Evolutionary conservation across 2,888 invertebrate species (phyloP), one percentile per base, ranked within the genome.

Genomic region (Pomacea canaliculata): DNA sequence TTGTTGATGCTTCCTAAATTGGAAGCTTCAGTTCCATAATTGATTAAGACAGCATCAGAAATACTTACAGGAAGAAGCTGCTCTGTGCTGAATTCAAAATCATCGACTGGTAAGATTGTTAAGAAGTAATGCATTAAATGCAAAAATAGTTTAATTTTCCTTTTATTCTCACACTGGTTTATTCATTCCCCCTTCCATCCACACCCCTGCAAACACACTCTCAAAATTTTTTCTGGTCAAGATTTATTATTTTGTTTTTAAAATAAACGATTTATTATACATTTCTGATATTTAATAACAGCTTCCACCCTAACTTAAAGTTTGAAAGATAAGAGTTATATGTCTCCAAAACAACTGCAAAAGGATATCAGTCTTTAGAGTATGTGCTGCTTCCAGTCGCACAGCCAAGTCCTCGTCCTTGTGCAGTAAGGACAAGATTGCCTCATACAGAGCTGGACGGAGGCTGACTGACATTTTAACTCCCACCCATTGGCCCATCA

Each of bases 31-130:
- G 51, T 56, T 7, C 10, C 27, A 19, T 18, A 63, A 27, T 1
- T 9, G 5, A 7, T 63, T 5, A 7, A 23, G 19, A 63, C 12
- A 63, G 19, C 59, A 1, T 56, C 67, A 27, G 48, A 37, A 70
- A n/a, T 81, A 88, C 90, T 90, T 85, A 91, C 91, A 59, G 96
- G 96, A 80, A 94, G 92, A 90, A 98, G 97, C 88, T 95, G 94
- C 80, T 96, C 95, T 0, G 94, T 93, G 86, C 95, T 94, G 91
- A 98, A 98, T 88, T 96, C 96, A 92, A 97, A 97, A 91, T 97
- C 97, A 85, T 97, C 97, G 62, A 98, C 94, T 0, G 95, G 89
- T 90, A 80, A 76, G 23, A 70, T 23, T 62, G 75, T 76, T 60
- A 74, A 74, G 74, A 69, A 62, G 5, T 10, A 67, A 13, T 56